A percentile compares a stretch with the other conserved stretches of the same genome.
Conservation (phyloP, 2,113 vertebrate genomes). For the Cyprinodon brontotheroides region DNA sequence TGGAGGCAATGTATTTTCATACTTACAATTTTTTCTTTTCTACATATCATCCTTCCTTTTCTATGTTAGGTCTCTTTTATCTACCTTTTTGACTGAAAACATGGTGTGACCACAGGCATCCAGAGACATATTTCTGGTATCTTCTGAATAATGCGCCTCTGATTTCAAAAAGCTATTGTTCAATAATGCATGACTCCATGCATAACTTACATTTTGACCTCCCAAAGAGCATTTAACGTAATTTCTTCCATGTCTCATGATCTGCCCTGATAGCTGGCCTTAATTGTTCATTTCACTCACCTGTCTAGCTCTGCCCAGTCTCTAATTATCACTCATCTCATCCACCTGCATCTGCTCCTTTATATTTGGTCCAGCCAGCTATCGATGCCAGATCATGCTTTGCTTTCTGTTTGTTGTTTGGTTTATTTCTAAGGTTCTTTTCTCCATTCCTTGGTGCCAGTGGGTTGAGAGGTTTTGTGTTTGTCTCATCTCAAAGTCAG, state of each 20-base stretch:
- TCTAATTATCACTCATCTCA: no score
- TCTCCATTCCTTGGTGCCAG: no score
- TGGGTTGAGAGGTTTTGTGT: no score
- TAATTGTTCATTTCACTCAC: no score
- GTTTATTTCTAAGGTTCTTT: no score
- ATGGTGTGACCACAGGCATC: slow-evolving; percentile 28
- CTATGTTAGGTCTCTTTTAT: slow-evolving; percentile 12
- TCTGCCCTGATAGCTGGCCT: no score
- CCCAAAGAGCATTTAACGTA: slow-evolving; percentile 31
- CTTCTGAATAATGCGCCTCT: slow-evolving; percentile 29
- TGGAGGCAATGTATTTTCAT: slow-evolving; percentile 50
- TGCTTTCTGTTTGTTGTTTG: no score
- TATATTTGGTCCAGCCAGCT: no score
- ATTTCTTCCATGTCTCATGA: slow-evolving; percentile 1
- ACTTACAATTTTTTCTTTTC: slow-evolving; percentile 8
- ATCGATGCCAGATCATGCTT: no score
- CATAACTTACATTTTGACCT: slow-evolving; percentile 48
- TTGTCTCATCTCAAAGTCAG: no score
- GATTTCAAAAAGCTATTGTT: slow-evolving; percentile 52
- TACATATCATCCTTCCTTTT: slow-evolving; percentile 41
- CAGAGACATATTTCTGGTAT: slow-evolving; percentile 29
- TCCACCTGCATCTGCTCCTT: no score
- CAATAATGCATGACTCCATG: slow-evolving; percentile 61
- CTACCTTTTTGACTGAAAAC: slow-evolving; percentile 31
- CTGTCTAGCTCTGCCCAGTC: no score